Evolutionary conservation across 2,797 vertebrate species (phyloP).

Genomic region (Spea hammondii): DNA sequence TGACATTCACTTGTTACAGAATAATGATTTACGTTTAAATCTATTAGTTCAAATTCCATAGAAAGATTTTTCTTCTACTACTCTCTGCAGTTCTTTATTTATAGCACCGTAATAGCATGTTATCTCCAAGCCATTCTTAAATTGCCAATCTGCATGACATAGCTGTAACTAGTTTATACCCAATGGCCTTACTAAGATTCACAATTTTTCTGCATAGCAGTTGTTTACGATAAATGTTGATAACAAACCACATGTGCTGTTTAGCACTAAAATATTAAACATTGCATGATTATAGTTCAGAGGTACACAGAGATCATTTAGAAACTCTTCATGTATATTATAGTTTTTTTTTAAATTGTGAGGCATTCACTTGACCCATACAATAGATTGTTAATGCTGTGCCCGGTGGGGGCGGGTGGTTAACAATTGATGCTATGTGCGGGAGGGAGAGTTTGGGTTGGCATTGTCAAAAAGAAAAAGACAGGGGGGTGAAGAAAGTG

Average conservation of each 20-base stretch:
- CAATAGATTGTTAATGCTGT: too few species aligned
- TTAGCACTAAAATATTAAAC: neutral
- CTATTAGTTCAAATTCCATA: conserved; percentile 34
- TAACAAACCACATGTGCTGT: neutral
- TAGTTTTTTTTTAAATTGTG: too few species aligned
- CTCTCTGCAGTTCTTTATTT: conserved; percentile 26
- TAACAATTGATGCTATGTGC: too few species aligned
- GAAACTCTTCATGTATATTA: too few species aligned
- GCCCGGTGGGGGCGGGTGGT: too few species aligned
- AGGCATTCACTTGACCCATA: too few species aligned
- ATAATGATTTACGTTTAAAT: conserved; percentile 33
- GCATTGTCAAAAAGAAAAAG: too few species aligned
- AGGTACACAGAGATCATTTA: neutral
- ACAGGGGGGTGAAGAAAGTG: too few species aligned
- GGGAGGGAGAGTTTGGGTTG: too few species aligned
- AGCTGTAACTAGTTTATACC: conserved; percentile 8
- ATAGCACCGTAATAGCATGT: conserved; percentile 40
- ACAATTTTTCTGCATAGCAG: neutral
- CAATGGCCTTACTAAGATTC: conserved; percentile 27
- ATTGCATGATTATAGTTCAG: neutral
- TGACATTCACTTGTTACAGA: conserved; percentile 24
- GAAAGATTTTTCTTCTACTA: conserved; percentile 26
- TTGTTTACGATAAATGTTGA: neutral
- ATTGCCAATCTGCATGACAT: conserved; percentile 36
- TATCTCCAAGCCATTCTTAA: conserved; percentile 29